Evolutionary conservation across 2,113 vertebrate genomes (phyloP).

Genomic region (Hepsetus odoe): DNA sequence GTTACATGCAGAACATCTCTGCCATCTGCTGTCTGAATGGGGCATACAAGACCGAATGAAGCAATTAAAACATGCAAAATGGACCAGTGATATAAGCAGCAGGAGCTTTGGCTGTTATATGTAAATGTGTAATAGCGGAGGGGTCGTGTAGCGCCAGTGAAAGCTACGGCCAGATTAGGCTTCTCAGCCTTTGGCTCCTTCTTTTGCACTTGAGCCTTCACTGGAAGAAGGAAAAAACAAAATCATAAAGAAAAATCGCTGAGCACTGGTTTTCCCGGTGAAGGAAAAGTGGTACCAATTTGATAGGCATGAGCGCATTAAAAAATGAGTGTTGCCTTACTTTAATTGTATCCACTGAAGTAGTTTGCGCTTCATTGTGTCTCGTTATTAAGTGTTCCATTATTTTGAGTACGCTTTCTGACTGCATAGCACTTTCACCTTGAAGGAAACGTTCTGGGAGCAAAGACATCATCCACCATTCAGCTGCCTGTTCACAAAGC

Average conservation of each 20-base stretch:
- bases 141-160: background rate
- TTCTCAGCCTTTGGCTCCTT: background rate
- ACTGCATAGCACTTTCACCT: conserved; percentile 45
- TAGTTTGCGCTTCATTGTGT: conserved; percentile 58
- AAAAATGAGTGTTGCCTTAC: conserved; percentile 67
- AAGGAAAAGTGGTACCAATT: conserved; percentile 60
- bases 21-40: conserved; percentile 75
- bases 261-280: conserved; percentile 51
- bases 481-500: conserved; percentile 23
- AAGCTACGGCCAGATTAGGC: background rate
- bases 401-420: conserved; percentile 58
- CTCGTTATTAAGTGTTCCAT: conserved; percentile 58
- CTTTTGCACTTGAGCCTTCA: background rate
- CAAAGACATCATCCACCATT: conserved; percentile 41
- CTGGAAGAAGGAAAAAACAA: background rate
- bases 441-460: conserved; percentile 53
- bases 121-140: background rate
- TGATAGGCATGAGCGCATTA: conserved; percentile 67
- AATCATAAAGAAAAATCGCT: conserved; percentile 62
- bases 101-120: background rate
- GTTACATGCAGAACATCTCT: conserved; percentile 64
- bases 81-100: background rate
- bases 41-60: background rate
- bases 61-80: background rate
- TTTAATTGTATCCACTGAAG: conserved; percentile 70